Percentiles rank a stretch among this genome's conserved stretches.
phyloP scores from a whole-genome alignment of 2,888 invertebrate species.

The Troides aeacus region DNA sequence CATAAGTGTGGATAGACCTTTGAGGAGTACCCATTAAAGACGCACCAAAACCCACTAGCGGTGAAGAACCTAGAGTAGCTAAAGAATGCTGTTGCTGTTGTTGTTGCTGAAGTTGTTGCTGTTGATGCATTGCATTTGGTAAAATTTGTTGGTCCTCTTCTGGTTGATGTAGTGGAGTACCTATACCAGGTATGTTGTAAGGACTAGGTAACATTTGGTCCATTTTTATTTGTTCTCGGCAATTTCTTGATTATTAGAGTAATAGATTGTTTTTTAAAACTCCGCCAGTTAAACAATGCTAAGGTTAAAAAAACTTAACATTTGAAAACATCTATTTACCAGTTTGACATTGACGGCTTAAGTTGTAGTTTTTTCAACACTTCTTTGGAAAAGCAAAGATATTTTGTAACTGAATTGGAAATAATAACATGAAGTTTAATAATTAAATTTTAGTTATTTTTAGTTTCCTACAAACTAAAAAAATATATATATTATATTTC shows the following conservation, averaged over 20 bases:
- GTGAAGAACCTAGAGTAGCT: conserved; percentile 80
- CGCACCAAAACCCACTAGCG: conserved; percentile 81
- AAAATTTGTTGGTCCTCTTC: conserved; percentile 95
- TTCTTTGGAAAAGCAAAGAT: too few relatives aligned
- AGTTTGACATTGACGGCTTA: conserved; percentile 1
- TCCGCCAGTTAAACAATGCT: background rate
- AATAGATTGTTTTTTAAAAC: background rate
- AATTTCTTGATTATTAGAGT: background rate
- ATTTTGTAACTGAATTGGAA: too few relatives aligned
- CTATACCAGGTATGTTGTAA: conserved; percentile 93
- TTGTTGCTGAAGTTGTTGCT: conserved; percentile 87
- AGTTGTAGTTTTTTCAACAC: background rate
- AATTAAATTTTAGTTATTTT: too few relatives aligned
- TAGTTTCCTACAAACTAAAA: too few relatives aligned
- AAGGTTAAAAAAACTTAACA: background rate
- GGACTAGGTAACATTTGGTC: conserved; percentile 96
- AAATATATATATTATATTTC: too few relatives aligned
- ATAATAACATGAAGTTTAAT: too few relatives aligned
- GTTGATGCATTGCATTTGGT: conserved; percentile 90
- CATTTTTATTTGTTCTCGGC: conserved; percentile 69
- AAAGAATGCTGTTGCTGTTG: conserved; percentile 78
- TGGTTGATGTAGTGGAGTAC: conserved; percentile 93
- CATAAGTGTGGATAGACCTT: conserved; percentile 87
- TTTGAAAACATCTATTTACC: background rate
- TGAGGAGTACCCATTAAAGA: conserved; percentile 84